phyloP scores from a whole-genome alignment of 2,888 invertebrate genomes.

The Apamea sordens region DNA sequence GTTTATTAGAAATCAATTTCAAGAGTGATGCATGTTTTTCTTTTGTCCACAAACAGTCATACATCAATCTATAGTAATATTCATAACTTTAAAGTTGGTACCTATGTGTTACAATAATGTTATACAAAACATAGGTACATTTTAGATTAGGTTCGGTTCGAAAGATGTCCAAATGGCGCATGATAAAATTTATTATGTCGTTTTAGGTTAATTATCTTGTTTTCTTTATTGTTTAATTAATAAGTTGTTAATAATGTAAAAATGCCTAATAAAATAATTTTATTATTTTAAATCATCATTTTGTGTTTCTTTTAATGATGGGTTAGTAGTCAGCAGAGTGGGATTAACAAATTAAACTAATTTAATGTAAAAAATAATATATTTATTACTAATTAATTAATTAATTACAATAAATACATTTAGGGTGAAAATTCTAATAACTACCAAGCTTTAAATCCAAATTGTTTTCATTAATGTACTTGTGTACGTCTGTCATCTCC shows the following conservation, averaged over 20 bases:
- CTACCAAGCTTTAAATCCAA: conserved; percentile 85
- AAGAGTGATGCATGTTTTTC: not conserved
- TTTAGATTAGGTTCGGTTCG: not conserved
- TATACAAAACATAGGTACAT: not conserved
- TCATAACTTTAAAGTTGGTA: not conserved
- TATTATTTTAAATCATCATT: conserved; percentile 43
- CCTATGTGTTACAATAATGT: not conserved
- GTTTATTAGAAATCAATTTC: conserved; percentile 5
- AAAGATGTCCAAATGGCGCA: conserved; percentile 5
- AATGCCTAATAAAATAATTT: conserved; percentile 49
- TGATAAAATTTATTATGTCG: conserved; percentile 20
- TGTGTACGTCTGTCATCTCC: conserved; percentile 80
- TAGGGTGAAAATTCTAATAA: conserved; percentile 74
- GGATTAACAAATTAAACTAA: conserved; percentile 49
- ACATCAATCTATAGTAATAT: not conserved
- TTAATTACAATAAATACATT: conserved; percentile 57
- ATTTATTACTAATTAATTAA: conserved; percentile 69
- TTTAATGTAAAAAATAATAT: conserved; percentile 61
- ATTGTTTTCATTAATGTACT: conserved; percentile 84
- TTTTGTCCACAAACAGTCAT: not conserved
- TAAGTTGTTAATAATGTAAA: conserved; percentile 61
- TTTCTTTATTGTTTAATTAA: conserved; percentile 19
- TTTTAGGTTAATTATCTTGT: conserved; percentile 9
- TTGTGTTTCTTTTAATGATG: conserved; percentile 19
- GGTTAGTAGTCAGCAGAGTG: not conserved